Percentiles rank a stretch among this genome's conserved stretches.
These are phyloP conservation scores for Blomia tropicalis DNA, from an alignment of 2,888 invertebrate species.

Conservation along the genomic window DNA sequence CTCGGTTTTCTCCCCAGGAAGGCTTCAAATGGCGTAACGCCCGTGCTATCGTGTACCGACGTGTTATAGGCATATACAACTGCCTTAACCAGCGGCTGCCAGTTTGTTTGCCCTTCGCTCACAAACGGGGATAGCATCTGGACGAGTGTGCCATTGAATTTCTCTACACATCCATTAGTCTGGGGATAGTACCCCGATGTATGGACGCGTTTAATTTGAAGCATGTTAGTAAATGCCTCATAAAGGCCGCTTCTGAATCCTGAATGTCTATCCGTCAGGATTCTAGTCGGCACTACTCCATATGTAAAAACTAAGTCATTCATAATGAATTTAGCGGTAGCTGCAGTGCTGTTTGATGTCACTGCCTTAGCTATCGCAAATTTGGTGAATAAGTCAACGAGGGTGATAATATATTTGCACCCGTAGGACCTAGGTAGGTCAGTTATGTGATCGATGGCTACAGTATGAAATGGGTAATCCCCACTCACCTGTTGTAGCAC, in stretches of 20 bases:
- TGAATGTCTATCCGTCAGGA: neutral
- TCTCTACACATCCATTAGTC: neutral
- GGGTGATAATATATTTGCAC: conserved; percentile 11
- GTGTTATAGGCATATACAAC: neutral
- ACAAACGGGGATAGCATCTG: neutral
- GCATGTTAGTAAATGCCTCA: neutral
- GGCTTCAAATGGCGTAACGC: neutral
- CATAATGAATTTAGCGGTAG: conserved; percentile 3
- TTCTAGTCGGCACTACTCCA: neutral
- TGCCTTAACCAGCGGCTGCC: neutral
- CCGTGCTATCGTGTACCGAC: neutral
- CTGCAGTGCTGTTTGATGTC: neutral
- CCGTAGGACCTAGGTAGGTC: neutral
- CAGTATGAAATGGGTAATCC: neutral
- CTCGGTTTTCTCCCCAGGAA: neutral
- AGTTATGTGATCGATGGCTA: conserved; percentile 9
- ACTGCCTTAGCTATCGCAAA: conserved; percentile 5
- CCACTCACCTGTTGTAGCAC: neutral
- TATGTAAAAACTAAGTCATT: neutral
- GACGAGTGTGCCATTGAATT: neutral
- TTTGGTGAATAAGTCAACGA: neutral
- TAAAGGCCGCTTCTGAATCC: neutral
- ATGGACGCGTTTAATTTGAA: conserved; percentile 4
- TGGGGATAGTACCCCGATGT: neutral
- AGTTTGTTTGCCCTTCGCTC: neutral